These are phyloP conservation scores for Ormyrus nitidulus DNA, from an alignment of 2,888 invertebrate genomes.

Conservation along the genomic window DNA sequence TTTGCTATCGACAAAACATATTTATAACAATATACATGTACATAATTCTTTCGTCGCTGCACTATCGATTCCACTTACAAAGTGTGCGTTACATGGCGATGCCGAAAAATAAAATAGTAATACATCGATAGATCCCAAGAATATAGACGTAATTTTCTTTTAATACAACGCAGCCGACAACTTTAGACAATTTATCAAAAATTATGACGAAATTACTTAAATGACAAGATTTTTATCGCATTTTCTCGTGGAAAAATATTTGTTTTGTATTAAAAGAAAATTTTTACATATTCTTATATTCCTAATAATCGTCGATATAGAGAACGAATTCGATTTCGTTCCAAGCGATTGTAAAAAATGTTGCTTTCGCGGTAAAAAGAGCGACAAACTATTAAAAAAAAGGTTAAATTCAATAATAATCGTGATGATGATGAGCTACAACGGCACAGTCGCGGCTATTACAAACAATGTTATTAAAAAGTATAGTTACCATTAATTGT, in stretches of 20 bases:
- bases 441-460: conserved; percentile 13
- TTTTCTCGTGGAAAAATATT: neutral
- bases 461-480: conserved; percentile 32
- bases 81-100: conserved; percentile 46
- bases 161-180: neutral
- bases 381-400: conserved; percentile 32
- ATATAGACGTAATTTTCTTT: neutral
- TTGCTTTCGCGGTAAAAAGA: neutral
- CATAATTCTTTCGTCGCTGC: conserved; percentile 61
- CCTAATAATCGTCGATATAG: conserved; percentile 6
- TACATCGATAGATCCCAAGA: neutral
- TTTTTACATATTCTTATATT: neutral
- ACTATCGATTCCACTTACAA: conserved; percentile 68
- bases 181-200: neutral
- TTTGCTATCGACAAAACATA: conserved; percentile 71
- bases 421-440: conserved; percentile 9
- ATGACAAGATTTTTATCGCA: neutral
- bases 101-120: conserved; percentile 39
- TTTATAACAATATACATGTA: conserved; percentile 74
- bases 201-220: neutral
- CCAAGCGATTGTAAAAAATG: conserved; percentile 8
- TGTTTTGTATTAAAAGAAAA: neutral
- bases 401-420: conserved; percentile 34
- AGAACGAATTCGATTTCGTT: neutral
- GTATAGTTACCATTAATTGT: conserved; percentile 49